A percentile compares a stretch with the other conserved stretches of the same genome.
phyloP scores from a whole-genome alignment of 2,113 vertebrate genomes.

The Dascyllus trimaculatus region DNA sequence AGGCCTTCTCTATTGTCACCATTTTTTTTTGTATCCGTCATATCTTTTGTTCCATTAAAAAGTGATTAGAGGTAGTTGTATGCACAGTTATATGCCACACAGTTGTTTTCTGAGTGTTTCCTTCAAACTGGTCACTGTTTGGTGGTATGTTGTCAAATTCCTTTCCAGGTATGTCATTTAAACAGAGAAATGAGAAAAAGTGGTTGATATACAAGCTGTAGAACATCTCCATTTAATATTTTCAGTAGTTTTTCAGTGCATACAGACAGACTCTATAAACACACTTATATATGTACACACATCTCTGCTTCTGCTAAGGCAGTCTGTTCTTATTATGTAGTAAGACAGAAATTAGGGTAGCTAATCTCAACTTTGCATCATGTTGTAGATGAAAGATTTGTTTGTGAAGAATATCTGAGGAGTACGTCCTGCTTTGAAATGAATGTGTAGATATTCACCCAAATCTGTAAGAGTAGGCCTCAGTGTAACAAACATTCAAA shows the following conservation, averaged over 20 bases:
- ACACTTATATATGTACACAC: background rate
- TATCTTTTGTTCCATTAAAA: background rate
- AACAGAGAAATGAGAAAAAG: constrained; percentile 3
- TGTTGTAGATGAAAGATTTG: background rate
- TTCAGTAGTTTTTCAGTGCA: background rate
- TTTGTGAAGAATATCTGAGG: too few relatives aligned
- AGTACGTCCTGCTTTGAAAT: too few relatives aligned
- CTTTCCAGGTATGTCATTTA: background rate
- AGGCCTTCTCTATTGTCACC: background rate
- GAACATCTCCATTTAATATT: constrained; percentile 3
- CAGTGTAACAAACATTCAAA: too few relatives aligned
- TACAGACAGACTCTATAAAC: background rate
- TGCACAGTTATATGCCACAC: background rate
- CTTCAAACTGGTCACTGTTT: background rate
- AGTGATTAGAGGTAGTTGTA: background rate
- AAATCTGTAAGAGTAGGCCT: background rate
- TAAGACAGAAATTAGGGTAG: background rate
- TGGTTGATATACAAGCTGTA: constrained; percentile 7
- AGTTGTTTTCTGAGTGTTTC: background rate
- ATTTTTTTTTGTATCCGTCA: background rate
- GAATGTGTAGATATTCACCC: background rate
- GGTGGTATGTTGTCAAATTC: background rate
- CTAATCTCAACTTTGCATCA: background rate
- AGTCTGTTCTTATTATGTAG: background rate
- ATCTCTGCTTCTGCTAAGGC: background rate